Evolutionary conservation across 1,140 invertebrate species (phyloP).

Genomic region (Periplaneta americana): DNA sequence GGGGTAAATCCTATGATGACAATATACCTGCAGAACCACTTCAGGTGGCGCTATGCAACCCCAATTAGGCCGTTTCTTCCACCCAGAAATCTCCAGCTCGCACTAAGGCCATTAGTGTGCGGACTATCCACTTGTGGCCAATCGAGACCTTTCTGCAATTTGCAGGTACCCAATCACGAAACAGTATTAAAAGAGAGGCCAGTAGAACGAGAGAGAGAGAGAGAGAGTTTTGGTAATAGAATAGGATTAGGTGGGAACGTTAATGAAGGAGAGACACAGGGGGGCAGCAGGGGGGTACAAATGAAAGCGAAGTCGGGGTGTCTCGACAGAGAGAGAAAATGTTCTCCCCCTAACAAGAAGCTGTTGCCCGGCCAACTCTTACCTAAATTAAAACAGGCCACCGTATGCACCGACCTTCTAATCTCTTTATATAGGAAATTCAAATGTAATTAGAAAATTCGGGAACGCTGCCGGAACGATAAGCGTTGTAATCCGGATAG

Average conservation of each 20-base stretch:
- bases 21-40: too few relatives aligned
- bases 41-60: background rate
- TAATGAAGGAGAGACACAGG: background rate
- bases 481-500: too few relatives aligned
- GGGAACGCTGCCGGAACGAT: background rate
- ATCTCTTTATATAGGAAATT: constrained; percentile 10
- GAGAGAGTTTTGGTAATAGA: background rate
- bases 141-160: background rate
- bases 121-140: background rate
- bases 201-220: background rate
- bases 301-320: background rate
- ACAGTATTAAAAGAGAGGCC: background rate
- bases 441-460: constrained; percentile 8
- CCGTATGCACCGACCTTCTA: background rate
- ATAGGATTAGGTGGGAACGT: background rate
- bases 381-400: constrained; percentile 6
- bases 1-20: too few relatives aligned
- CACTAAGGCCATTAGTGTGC: too few relatives aligned
- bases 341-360: background rate
- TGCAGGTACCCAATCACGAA: background rate
- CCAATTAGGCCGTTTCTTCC: background rate
- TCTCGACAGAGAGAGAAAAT: background rate
- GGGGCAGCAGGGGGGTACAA: background rate
- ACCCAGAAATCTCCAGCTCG: background rate
- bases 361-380: background rate